Evolutionary conservation across 2,888 invertebrate genomes (phyloP), one percentile per base, ranked within the genome.

Genomic region (Aphrophora alni): DNA sequence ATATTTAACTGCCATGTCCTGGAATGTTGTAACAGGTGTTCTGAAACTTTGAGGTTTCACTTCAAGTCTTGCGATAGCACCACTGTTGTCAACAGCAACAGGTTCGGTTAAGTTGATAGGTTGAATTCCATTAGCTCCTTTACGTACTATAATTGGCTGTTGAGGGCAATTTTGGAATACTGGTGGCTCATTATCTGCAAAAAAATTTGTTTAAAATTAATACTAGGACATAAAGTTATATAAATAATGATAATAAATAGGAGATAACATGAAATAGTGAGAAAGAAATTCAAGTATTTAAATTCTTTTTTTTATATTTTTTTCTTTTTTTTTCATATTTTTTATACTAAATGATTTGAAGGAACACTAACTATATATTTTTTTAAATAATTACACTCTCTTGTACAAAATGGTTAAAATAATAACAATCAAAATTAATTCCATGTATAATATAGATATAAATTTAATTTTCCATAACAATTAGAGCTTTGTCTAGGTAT

Each of bases 161-260:
- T 95, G 95, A 5, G 98, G 98, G 86, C 98, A 98, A 87, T 98
- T 98, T 89, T 96, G 95, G 92, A 98, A 98, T 10, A 96, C 95
- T 28, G 98, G 98, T 3, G 98, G 98, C 87, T 98, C 98, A 86
- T 97, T 97, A 88, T 98, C 96, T 93, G 87, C 73, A 90, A 89
- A 76, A 84, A 73, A 73, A 78, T 80, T 26, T 21, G n/a, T n/a
- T n/a, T n/a, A n/a, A 59, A 79, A 79, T 75, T 38, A 68, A 68
- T 7, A 7, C 24, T 68, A 14, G 68, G 12, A 68, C 12, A 68
- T 21, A 7, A 7, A 68, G 4, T 21, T 68, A 10, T 38, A 70
- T 72, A 27, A 71, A 78, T 25, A 69, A 51, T 78, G 76, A 80
- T 74, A 7, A 76, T 38, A 77, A 59, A 38, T 59, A 71, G n/a